Base-by-base conservation (phyloP, 2,888 invertebrate genomes). In the Cenopis cana region DNA sequence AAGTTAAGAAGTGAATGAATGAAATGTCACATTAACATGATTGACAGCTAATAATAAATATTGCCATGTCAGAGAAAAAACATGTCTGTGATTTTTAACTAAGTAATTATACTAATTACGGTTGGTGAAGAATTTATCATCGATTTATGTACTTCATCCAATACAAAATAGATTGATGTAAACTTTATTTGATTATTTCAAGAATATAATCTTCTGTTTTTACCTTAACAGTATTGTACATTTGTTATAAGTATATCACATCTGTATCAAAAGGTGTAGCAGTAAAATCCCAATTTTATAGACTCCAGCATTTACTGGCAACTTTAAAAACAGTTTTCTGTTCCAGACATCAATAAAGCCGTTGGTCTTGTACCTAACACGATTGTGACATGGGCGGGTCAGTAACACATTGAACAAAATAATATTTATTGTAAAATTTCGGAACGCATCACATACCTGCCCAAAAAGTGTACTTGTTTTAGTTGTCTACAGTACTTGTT, bases 391-490 rank as follows among this genome's bases (percentile, higher is more conserved):
- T 41, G 5, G 46, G 24, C 46, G 6, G 1, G 1, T n/a, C n/a
- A 10, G 18, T 38, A 29, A 3, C 14, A 55, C 24, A 20, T 54
- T 46, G 33, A 67, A 33, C 11, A 1, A 36, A 24, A 11, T 8
- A 18, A 36, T 11, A 49, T 5, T 14, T 24, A 54, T 54, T 38
- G 9, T 5, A 54, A 60, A 71, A 24, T 24, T 29, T 38, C 36
- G 55, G 71, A 71, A 71, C 60, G 71, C 71, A 55, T 12, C 17
- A 29, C 24, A n/a, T 49, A 61, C 46, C 49, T 66, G 24, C 49
- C 12, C 60, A 60, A 66, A 49, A 50, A 8, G 17, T 55, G 18
- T 57, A n/a, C 38, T 64, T 61, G 71, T 71, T 71, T 61, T 55
- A 55, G 38, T 71, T 71, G 54, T 18, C 11, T 24, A 14, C 11